A percentile compares a stretch with the other conserved stretches of the same genome.
phyloP scores from a whole-genome alignment of 2,888 invertebrate species.

The Pasiphila rectangulata region DNA sequence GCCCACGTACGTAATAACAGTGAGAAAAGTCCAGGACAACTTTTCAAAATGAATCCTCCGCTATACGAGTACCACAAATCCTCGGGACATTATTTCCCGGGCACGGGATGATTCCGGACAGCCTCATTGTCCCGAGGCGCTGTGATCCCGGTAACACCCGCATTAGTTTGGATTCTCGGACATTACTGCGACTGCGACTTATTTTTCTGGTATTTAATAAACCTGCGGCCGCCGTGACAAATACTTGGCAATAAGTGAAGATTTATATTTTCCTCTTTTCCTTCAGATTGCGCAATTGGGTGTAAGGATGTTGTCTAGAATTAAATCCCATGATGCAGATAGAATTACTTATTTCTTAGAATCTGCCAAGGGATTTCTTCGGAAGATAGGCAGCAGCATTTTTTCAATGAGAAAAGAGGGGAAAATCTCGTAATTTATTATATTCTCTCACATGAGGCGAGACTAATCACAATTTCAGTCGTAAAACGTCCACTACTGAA shows the following conservation, averaged over 20 bases:
- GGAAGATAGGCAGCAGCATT: too few species aligned
- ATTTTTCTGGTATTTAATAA: slow-evolving; percentile 40
- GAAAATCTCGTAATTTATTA: too few species aligned
- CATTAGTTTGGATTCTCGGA: slow-evolving; percentile 53
- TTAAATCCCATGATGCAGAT: too few species aligned
- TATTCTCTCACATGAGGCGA: too few species aligned
- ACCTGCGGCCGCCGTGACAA: slow-evolving; percentile 15
- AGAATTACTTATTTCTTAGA: too few species aligned
- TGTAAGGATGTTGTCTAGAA: too few species aligned
- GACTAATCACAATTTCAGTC: too few species aligned
- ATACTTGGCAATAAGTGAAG: slow-evolving; percentile 9
- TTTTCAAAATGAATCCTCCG: slow-evolving; percentile 3
- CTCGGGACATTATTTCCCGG: slow-evolving; percentile 31
- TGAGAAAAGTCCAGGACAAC: background rate
- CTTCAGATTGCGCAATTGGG: too few species aligned
- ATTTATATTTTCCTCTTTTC: too few species aligned
- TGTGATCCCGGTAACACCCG: slow-evolving; percentile 41
- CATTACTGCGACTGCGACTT: slow-evolving; percentile 33
- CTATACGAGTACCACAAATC: slow-evolving; percentile 31
- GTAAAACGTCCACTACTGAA: too few species aligned
- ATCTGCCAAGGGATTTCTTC: too few species aligned
- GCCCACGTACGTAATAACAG: background rate
- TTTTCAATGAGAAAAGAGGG: too few species aligned
- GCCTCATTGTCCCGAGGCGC: slow-evolving; percentile 38
- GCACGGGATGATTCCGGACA: slow-evolving; percentile 34